Evolutionary conservation across 2,797 vertebrate genomes (phyloP).

Genomic region (Myotis planiceps): DNA sequence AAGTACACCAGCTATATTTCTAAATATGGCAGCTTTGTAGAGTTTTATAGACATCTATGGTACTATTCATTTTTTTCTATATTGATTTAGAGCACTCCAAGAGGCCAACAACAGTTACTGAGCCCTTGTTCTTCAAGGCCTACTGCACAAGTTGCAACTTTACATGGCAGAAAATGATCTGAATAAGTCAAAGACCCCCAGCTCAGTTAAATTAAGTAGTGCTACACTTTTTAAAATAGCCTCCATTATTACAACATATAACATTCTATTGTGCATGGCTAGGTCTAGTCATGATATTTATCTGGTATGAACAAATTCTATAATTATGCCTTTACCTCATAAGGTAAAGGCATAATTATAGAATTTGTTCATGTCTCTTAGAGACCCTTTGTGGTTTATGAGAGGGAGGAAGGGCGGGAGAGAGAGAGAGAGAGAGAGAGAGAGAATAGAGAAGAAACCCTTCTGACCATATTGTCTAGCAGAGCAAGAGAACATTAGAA

Average conservation of each 20-base stretch:
- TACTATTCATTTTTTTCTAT: not conserved
- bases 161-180: not conserved
- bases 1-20: not conserved
- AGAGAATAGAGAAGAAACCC: not conserved
- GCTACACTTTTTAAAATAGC: not conserved
- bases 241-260: not conserved
- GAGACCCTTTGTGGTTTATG: not conserved
- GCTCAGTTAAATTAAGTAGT: constrained; percentile 28
- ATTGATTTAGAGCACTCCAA: not conserved
- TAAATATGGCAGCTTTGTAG: not conserved
- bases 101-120: not conserved
- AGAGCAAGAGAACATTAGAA: constrained; percentile 36
- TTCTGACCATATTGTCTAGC: not conserved
- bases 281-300: constrained; percentile 27
- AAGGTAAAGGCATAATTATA: too few relatives aligned
- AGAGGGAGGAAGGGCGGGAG: not conserved
- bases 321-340: not conserved
- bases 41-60: not conserved
- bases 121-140: not conserved
- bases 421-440: not conserved
- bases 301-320: constrained; percentile 17
- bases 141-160: not conserved
- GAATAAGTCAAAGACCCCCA: not conserved
- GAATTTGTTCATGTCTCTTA: not conserved
- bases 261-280: not conserved